Percentiles rank a stretch among this genome's conserved stretches.
These are phyloP conservation scores for Caenorhabditis sp. DNA, from an alignment of 2,888 invertebrate genomes.

Conservation along the genomic window DNA sequence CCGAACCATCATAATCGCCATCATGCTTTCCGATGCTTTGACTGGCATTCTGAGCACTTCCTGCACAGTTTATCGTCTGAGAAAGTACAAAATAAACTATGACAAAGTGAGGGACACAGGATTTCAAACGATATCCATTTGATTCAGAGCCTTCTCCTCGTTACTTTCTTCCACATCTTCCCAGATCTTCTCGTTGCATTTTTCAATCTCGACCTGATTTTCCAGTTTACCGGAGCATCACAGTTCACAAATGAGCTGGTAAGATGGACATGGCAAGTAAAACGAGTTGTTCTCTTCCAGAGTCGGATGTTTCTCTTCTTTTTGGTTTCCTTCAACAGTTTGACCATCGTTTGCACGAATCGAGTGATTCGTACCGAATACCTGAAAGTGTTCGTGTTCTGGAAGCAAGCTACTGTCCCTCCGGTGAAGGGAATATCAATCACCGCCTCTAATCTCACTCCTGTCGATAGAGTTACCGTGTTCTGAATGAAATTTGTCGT, in stretches of 20 bases:
- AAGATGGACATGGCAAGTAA: neutral
- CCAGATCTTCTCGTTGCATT: conserved; percentile 12
- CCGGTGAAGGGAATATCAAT: no score
- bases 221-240: conserved; percentile 14
- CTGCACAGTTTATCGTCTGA: conserved; percentile 16
- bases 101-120: neutral
- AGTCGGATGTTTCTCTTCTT: conserved; percentile 25
- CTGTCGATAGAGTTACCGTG: neutral
- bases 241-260: conserved; percentile 21
- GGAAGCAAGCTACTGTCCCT: no score
- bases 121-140: no score
- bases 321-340: conserved; percentile 34
- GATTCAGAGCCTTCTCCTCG: conserved; percentile 25
- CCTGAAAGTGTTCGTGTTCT: conserved; percentile 1
- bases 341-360: conserved; percentile 29
- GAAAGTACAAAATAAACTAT: conserved; percentile 24
- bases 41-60: conserved; percentile 13
- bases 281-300: neutral
- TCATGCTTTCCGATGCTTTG: conserved; percentile 13
- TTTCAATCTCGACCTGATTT: conserved; percentile 37
- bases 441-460: no score
- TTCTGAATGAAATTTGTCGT: no score
- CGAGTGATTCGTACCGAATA: conserved; percentile 13
- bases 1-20: conserved; percentile 17
- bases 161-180: conserved; percentile 29